Evolutionary conservation across 2,888 invertebrate genomes (phyloP).

Genomic region (Lasioglossum malachurum): DNA sequence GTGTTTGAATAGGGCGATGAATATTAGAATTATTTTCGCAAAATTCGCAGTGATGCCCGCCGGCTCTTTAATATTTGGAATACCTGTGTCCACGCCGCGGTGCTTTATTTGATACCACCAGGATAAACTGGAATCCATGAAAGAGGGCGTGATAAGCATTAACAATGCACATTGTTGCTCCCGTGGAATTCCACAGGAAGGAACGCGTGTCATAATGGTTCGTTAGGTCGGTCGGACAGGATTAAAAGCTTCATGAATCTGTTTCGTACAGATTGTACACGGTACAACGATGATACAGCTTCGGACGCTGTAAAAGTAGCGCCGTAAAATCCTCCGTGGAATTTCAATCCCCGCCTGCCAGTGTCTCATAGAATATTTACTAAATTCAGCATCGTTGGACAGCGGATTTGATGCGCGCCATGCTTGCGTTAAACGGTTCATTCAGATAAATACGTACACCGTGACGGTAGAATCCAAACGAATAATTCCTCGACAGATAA

Average conservation of each 20-base stretch:
- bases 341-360: not conserved
- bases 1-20: not conserved
- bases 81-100: not conserved
- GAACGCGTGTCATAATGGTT: constrained; percentile 37
- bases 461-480: not conserved
- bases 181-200: constrained; percentile 5
- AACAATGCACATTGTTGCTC: constrained; percentile 26
- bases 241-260: constrained; percentile 50
- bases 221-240: constrained; percentile 29
- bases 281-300: not conserved
- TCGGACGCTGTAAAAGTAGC: not conserved
- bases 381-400: not conserved
- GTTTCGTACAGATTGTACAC: constrained; percentile 25
- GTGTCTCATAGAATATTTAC: not conserved
- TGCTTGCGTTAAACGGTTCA: not conserved
- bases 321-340: not conserved
- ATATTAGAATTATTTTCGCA: not conserved
- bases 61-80: not conserved
- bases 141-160: constrained; percentile 15
- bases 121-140: not conserved
- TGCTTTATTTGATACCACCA: not conserved
- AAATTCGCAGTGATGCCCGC: not conserved
- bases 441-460: not conserved
- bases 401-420: not conserved
- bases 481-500: not conserved